Conservation (phyloP, 2,797 vertebrate genomes). For the Darevskia mixta region DNA sequence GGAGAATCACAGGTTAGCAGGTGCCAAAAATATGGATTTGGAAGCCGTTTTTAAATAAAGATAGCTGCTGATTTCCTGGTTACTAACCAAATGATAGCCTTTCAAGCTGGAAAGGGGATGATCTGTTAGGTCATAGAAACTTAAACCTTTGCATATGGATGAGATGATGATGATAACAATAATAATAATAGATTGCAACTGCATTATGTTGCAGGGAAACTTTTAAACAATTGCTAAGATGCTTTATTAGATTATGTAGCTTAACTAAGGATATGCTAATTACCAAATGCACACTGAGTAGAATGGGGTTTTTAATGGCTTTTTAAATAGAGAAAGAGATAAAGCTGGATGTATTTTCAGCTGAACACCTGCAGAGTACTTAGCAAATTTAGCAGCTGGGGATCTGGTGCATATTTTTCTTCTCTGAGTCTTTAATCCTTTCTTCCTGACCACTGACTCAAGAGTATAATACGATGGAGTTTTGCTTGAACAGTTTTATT, state of each 20-base stretch:
- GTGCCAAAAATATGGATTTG: constrained; percentile 61
- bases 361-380: constrained; percentile 33
- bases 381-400: constrained; percentile 35
- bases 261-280: constrained; percentile 55
- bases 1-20: constrained; percentile 58
- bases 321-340: constrained; percentile 41
- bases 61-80: neutral
- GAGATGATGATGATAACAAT: neutral
- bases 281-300: constrained; percentile 5
- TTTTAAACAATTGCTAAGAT: constrained; percentile 52
- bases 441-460: constrained; percentile 25
- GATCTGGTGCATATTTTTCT: constrained; percentile 25
- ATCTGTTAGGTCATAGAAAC: constrained; percentile 51
- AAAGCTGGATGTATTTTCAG: constrained; percentile 29
- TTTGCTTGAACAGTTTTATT: constrained; percentile 19
- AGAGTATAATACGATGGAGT: neutral
- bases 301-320: constrained; percentile 44
- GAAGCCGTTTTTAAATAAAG: constrained; percentile 41
- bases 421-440: constrained; percentile 28
- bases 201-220: constrained; percentile 46
- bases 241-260: constrained; percentile 55
- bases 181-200: constrained; percentile 23
- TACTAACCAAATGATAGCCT: constrained; percentile 47
- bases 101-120: constrained; percentile 20
- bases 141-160: constrained; percentile 36